Evolutionary conservation across 2,888 invertebrate genomes (phyloP).

Genomic region (Orthosia cruda): DNA sequence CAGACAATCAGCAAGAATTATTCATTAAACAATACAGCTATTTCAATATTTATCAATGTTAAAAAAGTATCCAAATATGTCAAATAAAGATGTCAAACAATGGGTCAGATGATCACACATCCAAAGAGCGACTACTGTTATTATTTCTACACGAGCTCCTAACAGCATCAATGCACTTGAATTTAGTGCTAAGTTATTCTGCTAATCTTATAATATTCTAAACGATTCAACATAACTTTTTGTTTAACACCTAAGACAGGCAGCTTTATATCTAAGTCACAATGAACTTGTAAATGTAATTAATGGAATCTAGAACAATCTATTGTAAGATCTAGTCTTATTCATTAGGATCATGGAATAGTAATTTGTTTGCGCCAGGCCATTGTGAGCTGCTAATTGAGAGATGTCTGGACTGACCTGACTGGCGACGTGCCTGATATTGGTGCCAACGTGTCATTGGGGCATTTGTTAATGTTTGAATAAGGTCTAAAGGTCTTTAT

Average conservation of each 20-base stretch:
- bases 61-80: no score
- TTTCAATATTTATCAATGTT: no score
- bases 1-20: no score
- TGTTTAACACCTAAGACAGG: neutral
- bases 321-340: constrained; percentile 32
- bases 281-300: constrained; percentile 30
- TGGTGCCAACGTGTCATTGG: constrained; percentile 1
- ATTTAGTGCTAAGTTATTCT: neutral
- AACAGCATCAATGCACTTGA: neutral
- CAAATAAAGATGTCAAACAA: no score
- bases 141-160: no score
- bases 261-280: constrained; percentile 4
- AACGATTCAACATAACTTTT: neutral
- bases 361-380: constrained; percentile 39
- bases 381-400: constrained; percentile 49
- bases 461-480: neutral
- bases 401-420: constrained; percentile 13
- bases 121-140: no score
- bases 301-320: constrained; percentile 35
- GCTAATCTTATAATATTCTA: neutral
- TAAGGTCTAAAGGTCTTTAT: no score
- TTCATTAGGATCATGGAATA: constrained; percentile 43
- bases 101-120: no score
- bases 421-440: constrained; percentile 14
- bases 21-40: no score